These are phyloP conservation scores for Tarsius wallacei DNA, from an alignment of 2,797 vertebrate species.

Conservation along the genomic window DNA sequence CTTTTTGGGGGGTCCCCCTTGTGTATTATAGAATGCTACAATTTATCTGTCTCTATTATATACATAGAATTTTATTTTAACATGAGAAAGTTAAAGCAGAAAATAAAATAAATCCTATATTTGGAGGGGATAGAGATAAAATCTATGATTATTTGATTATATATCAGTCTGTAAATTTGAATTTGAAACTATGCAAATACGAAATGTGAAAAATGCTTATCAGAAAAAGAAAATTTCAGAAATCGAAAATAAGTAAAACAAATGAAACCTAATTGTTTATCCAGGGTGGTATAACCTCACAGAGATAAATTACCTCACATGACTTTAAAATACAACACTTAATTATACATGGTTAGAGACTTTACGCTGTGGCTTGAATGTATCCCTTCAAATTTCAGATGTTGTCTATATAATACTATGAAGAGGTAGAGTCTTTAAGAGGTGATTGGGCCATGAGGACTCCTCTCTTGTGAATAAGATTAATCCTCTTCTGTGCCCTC, in stretches of 20 bases:
- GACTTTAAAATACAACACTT: neutral
- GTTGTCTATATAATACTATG: neutral
- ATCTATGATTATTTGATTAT: neutral
- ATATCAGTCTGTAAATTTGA: neutral
- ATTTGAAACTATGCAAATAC: neutral
- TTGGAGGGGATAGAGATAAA: neutral
- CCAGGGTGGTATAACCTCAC: neutral
- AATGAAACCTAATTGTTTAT: neutral
- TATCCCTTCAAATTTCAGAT: neutral
- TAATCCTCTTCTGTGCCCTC: neutral
- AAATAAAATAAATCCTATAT: neutral
- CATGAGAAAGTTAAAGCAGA: neutral
- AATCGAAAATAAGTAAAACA: neutral
- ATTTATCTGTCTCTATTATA: neutral
- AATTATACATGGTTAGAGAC: neutral
- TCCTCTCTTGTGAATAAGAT: neutral
- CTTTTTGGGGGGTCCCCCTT: no score
- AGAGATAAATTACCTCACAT: neutral
- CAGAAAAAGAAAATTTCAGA: neutral
- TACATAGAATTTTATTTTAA: neutral
- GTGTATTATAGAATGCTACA: no score
- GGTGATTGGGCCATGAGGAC: neutral
- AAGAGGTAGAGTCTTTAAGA: no score
- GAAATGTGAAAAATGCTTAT: neutral
- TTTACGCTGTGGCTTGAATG: neutral